These are phyloP conservation scores for Pantherophis vulpinus DNA, from an alignment of 2,797 vertebrate genomes.

Conservation along the genomic window DNA sequence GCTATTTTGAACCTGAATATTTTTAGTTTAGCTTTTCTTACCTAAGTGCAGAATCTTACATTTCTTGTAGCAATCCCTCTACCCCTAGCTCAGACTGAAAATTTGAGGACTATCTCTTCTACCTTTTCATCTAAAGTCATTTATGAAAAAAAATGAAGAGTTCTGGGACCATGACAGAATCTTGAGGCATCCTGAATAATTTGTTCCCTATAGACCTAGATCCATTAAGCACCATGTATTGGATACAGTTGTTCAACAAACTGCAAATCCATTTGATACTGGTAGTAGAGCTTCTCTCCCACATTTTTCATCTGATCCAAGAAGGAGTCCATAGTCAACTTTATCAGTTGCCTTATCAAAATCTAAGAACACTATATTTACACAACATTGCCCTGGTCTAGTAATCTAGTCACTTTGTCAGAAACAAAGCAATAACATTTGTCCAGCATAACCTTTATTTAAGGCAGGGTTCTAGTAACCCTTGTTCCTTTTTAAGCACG, in stretches of 20 bases:
- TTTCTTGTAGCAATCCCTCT: not conserved
- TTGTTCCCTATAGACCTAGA: not conserved
- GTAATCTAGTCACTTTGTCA: not conserved
- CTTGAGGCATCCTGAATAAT: not conserved
- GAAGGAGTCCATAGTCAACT: not conserved
- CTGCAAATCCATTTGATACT: not conserved
- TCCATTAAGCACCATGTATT: not conserved
- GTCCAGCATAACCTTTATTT: not conserved
- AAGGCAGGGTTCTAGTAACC: not conserved
- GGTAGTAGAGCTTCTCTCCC: not conserved
- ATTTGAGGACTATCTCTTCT: not conserved
- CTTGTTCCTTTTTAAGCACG: not conserved
- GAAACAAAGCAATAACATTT: not conserved
- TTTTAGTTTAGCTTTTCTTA: not conserved
- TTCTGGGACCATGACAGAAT: not conserved
- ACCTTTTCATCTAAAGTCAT: not conserved
- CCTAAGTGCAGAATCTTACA: not conserved
- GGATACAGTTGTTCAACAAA: not conserved
- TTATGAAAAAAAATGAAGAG: not conserved
- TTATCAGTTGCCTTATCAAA: not conserved
- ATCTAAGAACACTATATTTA: not conserved
- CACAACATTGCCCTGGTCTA: not conserved
- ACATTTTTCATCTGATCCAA: not conserved
- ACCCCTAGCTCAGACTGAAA: not conserved
- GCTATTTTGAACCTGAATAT: not conserved